Evolutionary conservation across 2,797 vertebrate genomes (phyloP), one percentile per base, ranked within the genome.

Genomic region (Enteromius thamalakanensis): DNA sequence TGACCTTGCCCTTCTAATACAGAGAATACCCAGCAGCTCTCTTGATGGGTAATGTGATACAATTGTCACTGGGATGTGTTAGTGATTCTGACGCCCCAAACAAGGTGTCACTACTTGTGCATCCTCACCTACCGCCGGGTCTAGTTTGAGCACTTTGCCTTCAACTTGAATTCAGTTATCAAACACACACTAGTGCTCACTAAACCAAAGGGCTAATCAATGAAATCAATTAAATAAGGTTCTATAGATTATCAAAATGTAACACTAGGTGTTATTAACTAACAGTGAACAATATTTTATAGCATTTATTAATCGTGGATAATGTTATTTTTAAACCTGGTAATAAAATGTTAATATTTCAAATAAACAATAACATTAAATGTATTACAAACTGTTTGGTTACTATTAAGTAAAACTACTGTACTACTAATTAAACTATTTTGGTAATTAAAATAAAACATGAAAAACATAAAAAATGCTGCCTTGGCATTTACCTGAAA

Each of bases 181-280:
- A 49, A 84, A n/a, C 75, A 58, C 23, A 64, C 17, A 51, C 53
- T 29, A 40, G 12, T 15, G 19, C 37, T 64, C 19, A 42, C 90
- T 86, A 85, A 87, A n/a, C 42, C 77, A 79, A 82, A 64, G 87
- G 86, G 86, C 91, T 93, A 91, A 93, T 93, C 89, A 89, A 91
- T 92, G 88, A 90, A 86, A 89, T 86, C 90, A 40, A 10, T 23
- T 58, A 40, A 15, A 32, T 55, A 53, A 74, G 47, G 71, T 74
- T 53, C 7, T 3, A 76, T 15, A 17, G 6, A n/a, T 75, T 40
- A n/a, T 14, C 10, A 15, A 37, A 1, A 75, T 47, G 32, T 51
- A 53, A 74, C 47, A 29, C 10, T 34, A 21, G 9, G 10, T 74
- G 11, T 14, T 19, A 51, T 34, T 3, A 74, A 53, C 29, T 53